These are phyloP conservation scores for Nycticorax nycticorax DNA, from an alignment of 2,113 vertebrate species.

Conservation along the genomic window DNA sequence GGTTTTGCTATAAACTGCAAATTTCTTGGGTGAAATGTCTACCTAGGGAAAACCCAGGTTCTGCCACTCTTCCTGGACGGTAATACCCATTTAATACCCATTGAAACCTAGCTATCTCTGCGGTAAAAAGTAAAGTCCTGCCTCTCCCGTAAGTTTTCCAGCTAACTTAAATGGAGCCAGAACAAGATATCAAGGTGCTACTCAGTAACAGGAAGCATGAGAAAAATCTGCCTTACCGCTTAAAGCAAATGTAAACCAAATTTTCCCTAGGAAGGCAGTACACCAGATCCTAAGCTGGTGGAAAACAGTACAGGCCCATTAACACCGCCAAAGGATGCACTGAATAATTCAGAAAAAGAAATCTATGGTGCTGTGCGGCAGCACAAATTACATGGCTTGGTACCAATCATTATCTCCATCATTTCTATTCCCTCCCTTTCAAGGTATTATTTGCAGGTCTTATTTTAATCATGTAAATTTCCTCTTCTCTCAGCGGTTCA, in stretches of 20 bases:
- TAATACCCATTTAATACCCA: not conserved
- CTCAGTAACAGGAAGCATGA: not conserved
- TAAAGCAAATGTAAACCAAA: not conserved
- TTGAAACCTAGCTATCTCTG: not conserved
- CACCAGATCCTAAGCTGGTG: not conserved
- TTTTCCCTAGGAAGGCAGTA: not conserved
- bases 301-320: not conserved
- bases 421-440: slow-evolving; percentile 11
- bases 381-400: slow-evolving; percentile 36
- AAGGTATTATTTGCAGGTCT: slow-evolving; percentile 60
- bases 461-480: slow-evolving; percentile 74
- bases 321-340: not conserved
- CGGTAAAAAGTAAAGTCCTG: not conserved
- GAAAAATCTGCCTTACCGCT: not conserved
- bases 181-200: not conserved
- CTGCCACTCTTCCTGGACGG: not conserved
- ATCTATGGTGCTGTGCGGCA: not conserved
- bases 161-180: not conserved
- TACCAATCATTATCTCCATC: slow-evolving; percentile 50
- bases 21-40: not conserved
- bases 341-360: slow-evolving; percentile 34
- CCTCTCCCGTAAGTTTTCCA: not conserved
- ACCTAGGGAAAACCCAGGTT: not conserved
- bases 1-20: not conserved
- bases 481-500: slow-evolving; percentile 57